Conservation (phyloP, 2,113 vertebrate species). For the Odobenus rosmarus region DNA sequence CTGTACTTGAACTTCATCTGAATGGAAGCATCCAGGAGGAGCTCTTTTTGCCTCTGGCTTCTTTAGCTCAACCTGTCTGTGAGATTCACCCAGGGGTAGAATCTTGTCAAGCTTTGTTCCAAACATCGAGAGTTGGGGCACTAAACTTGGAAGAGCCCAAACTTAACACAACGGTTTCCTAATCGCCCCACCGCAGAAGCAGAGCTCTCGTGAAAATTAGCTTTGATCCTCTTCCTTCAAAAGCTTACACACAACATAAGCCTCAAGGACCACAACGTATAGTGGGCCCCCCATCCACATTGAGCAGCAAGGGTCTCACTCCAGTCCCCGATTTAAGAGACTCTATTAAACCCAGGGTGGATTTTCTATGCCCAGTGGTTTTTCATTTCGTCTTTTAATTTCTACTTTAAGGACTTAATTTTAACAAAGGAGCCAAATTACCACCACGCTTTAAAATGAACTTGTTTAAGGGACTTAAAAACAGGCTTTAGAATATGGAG, state of each 20-base stretch:
- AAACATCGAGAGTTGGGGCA: conserved; percentile 36
- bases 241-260: conserved; percentile 76
- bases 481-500: conserved; percentile 48
- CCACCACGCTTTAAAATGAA: conserved; percentile 74
- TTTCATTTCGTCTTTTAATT: conserved; percentile 81
- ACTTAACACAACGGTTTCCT: conserved; percentile 62
- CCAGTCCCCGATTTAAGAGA: conserved; percentile 62
- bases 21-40: not conserved
- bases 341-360: conserved; percentile 78
- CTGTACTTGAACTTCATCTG: not conserved
- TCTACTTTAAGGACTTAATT: conserved; percentile 81
- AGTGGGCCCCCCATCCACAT: not conserved
- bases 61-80: not conserved
- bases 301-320: not conserved
- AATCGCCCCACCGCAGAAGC: conserved; percentile 68
- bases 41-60: not conserved
- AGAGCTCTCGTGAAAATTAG: conserved; percentile 70
- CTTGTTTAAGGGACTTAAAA: conserved; percentile 63
- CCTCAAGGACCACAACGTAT: not conserved
- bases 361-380: conserved; percentile 84
- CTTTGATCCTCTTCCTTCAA: conserved; percentile 70
- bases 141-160: conserved; percentile 2
- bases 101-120: conserved; percentile 19
- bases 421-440: conserved; percentile 83
- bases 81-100: not conserved